Evolutionary conservation across 2,797 vertebrate genomes (phyloP).

Genomic region (Rhinatrema bivittatum): DNA sequence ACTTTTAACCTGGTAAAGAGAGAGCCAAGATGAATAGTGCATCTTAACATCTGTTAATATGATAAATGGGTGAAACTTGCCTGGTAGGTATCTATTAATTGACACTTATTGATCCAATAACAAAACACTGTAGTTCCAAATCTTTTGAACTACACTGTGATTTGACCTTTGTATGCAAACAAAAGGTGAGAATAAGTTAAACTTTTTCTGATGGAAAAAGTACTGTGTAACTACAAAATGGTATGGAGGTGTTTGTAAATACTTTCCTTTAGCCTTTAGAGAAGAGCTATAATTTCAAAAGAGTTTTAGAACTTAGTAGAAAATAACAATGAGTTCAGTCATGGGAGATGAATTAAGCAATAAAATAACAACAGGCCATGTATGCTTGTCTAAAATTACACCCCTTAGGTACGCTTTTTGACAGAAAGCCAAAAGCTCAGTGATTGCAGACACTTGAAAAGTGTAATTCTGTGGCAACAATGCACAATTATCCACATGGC

Average conservation of each 20-base stretch:
- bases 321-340: too few species aligned
- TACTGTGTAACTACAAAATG: neutral
- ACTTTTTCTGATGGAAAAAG: neutral
- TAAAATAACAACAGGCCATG: too few species aligned
- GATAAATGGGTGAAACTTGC: conserved; percentile 25
- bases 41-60: conserved; percentile 22
- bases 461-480: too few species aligned
- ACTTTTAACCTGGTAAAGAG: conserved; percentile 4
- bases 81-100: conserved; percentile 15
- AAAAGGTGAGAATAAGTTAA: neutral
- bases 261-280: too few species aligned
- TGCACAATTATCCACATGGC: too few species aligned
- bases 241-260: too few species aligned
- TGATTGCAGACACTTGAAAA: too few species aligned
- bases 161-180: conserved; percentile 11
- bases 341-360: too few species aligned
- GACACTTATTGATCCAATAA: conserved; percentile 23
- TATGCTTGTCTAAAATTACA: too few species aligned
- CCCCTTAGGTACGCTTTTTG: too few species aligned
- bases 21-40: conserved; percentile 30
- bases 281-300: neutral
- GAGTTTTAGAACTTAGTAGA: neutral
- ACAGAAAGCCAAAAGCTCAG: too few species aligned
- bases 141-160: conserved; percentile 1
- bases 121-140: conserved; percentile 4